Percentiles rank a stretch among this genome's conserved stretches.
phyloP scores from a whole-genome alignment of 1,140 invertebrate species.

The Holotrichia oblita region DNA sequence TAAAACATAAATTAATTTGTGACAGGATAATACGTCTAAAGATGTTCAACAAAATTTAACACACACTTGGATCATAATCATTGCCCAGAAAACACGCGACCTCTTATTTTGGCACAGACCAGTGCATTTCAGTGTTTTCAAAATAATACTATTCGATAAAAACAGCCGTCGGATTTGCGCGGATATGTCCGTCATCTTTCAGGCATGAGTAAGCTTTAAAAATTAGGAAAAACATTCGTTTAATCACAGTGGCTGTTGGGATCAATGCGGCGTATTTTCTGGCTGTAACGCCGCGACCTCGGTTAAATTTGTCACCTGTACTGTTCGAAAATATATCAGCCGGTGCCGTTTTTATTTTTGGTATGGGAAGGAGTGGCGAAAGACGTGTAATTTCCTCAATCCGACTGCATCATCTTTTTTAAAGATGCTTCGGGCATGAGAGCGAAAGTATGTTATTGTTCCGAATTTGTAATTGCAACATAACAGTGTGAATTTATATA shows the following conservation, averaged over 20 bases:
- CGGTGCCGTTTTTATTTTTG: neutral
- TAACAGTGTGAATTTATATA: neutral
- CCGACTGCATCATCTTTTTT: neutral
- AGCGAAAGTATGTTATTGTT: neutral
- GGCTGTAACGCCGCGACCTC: neutral
- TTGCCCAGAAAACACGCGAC: neutral
- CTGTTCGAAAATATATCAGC: conserved; percentile 1
- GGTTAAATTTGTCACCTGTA: neutral
- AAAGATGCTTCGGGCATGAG: neutral
- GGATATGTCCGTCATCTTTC: neutral
- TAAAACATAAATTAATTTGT: too few species aligned
- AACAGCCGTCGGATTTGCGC: neutral
- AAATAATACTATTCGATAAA: neutral
- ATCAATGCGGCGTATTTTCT: neutral
- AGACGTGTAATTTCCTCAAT: conserved; percentile 1
- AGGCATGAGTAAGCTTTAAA: neutral
- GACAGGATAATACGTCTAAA: too few species aligned
- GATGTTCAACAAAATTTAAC: too few species aligned
- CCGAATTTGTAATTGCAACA: neutral
- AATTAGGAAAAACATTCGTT: neutral
- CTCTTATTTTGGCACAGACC: neutral
- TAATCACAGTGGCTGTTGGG: neutral
- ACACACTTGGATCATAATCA: neutral
- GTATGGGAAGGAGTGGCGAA: neutral
- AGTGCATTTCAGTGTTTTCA: neutral